Evolutionary conservation across 2,797 vertebrate species (phyloP).

Genomic region (Octomys mimax): DNA sequence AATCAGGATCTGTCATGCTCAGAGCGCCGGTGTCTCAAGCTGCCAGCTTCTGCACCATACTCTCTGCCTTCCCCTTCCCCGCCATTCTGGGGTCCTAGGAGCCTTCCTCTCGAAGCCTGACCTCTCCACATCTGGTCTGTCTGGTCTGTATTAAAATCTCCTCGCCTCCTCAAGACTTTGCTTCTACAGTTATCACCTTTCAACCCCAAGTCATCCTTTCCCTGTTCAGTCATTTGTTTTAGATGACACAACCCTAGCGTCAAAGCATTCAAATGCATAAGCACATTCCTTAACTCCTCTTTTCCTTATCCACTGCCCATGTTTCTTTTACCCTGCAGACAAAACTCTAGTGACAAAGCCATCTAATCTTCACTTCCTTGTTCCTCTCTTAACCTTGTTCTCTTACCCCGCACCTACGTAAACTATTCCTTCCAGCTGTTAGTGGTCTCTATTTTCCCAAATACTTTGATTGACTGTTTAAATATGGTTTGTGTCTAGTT

Average conservation of each 20-base stretch:
- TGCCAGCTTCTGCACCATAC: background rate
- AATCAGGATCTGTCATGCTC: background rate
- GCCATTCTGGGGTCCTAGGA: fast-evolving
- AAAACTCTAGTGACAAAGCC: background rate
- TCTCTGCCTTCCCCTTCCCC: too few species aligned
- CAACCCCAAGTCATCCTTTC: background rate
- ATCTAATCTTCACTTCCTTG: background rate
- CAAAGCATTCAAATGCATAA: background rate
- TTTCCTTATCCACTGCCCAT: background rate
- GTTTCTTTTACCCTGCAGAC: background rate
- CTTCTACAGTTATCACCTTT: background rate
- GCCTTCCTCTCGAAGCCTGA: background rate
- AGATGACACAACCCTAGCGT: background rate
- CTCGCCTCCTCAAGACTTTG: background rate
- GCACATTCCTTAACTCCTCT: background rate
- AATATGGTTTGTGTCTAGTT: too few species aligned
- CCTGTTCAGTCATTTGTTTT: background rate
- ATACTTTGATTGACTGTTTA: background rate
- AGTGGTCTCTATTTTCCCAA: background rate
- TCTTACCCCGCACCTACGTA: background rate
- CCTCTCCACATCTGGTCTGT: background rate
- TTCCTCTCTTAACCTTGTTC: background rate
- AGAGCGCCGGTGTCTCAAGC: background rate
- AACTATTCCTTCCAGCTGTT: background rate
- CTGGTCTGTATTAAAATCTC: background rate